Evolutionary conservation across 2,797 vertebrate species (phyloP), one percentile per base, ranked within the genome.

Genomic region (Sebastes oblongus): DNA sequence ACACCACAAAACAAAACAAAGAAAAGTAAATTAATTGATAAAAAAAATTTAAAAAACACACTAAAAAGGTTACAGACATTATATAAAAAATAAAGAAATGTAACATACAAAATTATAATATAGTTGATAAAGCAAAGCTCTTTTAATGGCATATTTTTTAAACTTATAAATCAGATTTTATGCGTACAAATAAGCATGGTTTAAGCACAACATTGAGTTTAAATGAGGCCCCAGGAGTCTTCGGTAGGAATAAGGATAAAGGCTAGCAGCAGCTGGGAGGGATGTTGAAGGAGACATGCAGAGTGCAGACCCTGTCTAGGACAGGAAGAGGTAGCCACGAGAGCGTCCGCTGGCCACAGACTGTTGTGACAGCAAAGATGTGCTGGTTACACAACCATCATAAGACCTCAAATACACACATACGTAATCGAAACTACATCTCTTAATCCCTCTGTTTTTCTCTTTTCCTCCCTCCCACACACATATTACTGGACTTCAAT

Each of bases 271-370:
- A 69, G 66, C 58, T 80, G 68, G 75, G 32, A 65, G 16, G 70
- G 52, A 67, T 22, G 69, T 71, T 22, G 8, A 46, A 73, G 62
- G 64, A 78, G 66, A 67, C 65, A 0, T 27, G 20, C 18, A 50
- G 42, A 50, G 24, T 42, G 39, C 39, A 62, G 75, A 83, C 62
- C 30, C n/a, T 60, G 52, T 55, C 60, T 32, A 75, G 55, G 75
- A 85, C 58, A 80, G 76, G 75, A 86, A 82, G 79, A 83, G 34
- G 56, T 24, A 18, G 56, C 62, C 20, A 29, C 54, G 72, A 84
- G 77, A 81, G 75, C 54, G 14, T 72, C 78, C 1, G 20, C 65
- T 58, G 75, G 22, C 66, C 12, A 39, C 77, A 64, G 66, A 73
- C 73, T 86, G 52, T 78, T 83, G 36, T 68, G 74, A 86, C 68